A percentile compares a stretch with the other conserved stretches of the same genome.
phyloP scores from a whole-genome alignment of 2,888 invertebrate genomes.

The Minunthozetes semirufus region DNA sequence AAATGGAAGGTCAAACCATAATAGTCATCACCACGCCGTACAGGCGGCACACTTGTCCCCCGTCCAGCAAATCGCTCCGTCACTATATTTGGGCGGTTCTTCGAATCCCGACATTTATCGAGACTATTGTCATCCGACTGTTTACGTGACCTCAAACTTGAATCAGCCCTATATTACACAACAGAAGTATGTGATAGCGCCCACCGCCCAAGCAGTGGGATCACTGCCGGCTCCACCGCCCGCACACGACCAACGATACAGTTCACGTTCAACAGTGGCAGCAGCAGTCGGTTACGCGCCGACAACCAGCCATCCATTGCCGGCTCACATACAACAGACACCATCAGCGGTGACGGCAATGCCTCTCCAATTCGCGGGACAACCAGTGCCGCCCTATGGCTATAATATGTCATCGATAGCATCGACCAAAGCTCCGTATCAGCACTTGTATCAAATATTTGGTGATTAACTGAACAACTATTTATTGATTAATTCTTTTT shows the following conservation, averaged over 20 bases:
- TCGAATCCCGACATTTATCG: slow-evolving; percentile 45
- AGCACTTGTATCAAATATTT: slow-evolving; percentile 2
- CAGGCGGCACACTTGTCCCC: slow-evolving; percentile 53
- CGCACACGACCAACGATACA: slow-evolving; percentile 69
- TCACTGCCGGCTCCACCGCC: slow-evolving; percentile 59
- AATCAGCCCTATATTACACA: slow-evolving; percentile 45
- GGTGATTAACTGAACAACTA: neutral
- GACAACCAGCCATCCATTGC: slow-evolving; percentile 67
- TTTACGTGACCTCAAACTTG: slow-evolving; percentile 57
- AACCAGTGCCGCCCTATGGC: neutral
- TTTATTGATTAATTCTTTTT: neutral
- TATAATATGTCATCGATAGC: neutral
- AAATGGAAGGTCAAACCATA: slow-evolving; percentile 35
- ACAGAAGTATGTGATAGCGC: slow-evolving; percentile 47
- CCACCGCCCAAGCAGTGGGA: slow-evolving; percentile 46
- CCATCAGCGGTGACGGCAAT: slow-evolving; percentile 34
- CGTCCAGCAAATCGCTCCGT: slow-evolving; percentile 55
- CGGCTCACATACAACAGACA: slow-evolving; percentile 65
- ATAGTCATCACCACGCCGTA: slow-evolving; percentile 40
- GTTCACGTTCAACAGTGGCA: slow-evolving; percentile 53
- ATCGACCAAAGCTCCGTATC: slow-evolving; percentile 7
- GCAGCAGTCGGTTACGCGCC: slow-evolving; percentile 47
- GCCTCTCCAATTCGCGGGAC: neutral
- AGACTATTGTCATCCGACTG: slow-evolving; percentile 59
- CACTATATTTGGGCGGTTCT: slow-evolving; percentile 53